phyloP scores from a whole-genome alignment of 2,113 vertebrate genomes.

The Scophthalmus maximus region DNA sequence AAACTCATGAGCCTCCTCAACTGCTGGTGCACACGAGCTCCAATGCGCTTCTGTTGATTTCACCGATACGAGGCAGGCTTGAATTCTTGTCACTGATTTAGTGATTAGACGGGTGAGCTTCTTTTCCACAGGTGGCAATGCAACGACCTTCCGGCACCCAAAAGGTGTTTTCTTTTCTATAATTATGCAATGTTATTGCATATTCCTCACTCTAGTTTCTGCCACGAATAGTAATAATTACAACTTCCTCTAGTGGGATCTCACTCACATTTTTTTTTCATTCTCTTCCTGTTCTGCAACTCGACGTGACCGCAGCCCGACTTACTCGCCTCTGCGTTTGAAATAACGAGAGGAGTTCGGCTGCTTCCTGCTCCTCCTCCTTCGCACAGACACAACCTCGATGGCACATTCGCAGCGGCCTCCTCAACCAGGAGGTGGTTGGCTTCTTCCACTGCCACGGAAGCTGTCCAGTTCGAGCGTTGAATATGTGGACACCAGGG shows the following conservation, averaged over 20 bases:
- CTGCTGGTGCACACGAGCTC: background rate
- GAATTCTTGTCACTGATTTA: background rate
- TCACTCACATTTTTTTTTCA: constrained; percentile 18
- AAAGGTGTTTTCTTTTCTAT: constrained; percentile 14
- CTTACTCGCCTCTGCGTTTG: constrained; percentile 32
- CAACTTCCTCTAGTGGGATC: constrained; percentile 59
- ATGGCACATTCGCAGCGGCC: background rate
- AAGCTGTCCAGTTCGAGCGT: constrained; percentile 24
- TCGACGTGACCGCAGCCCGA: constrained; percentile 41
- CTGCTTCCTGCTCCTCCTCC: constrained; percentile 56
- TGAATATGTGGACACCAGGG: background rate
- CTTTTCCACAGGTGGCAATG: background rate
- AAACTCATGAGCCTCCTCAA: background rate
- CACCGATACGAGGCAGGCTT: background rate
- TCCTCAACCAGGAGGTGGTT: background rate
- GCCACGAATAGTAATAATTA: constrained; percentile 19
- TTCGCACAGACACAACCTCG: constrained; percentile 1
- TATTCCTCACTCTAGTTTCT: constrained; percentile 12
- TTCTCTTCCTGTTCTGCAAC: constrained; percentile 73
- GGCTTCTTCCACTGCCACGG: background rate
- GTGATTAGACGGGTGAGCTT: background rate
- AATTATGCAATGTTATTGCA: background rate
- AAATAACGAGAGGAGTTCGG: constrained; percentile 31
- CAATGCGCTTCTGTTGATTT: background rate
- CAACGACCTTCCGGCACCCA: background rate